Conservation (phyloP, 2,888 invertebrate genomes). For the Agrilus cyanescens region DNA sequence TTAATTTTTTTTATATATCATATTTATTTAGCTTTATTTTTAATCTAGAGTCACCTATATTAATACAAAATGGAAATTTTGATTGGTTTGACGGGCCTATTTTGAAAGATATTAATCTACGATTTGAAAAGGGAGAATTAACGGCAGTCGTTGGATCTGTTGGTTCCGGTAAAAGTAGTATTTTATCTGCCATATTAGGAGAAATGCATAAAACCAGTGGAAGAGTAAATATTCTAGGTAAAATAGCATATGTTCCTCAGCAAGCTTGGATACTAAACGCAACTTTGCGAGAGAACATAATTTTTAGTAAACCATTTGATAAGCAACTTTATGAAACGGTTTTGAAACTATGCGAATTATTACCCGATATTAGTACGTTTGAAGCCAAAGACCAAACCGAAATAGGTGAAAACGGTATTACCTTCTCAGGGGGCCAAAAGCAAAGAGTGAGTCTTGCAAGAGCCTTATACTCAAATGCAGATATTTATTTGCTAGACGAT, state of each 20-base stretch:
- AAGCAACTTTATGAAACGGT: slow-evolving; percentile 63
- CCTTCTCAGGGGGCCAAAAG: slow-evolving; percentile 38
- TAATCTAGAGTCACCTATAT: slow-evolving; percentile 42
- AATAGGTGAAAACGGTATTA: slow-evolving; percentile 89
- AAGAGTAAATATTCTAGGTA: slow-evolving; percentile 56
- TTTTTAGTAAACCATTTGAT: slow-evolving; percentile 72
- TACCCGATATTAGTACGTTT: slow-evolving; percentile 82
- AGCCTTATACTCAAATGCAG: slow-evolving; percentile 35
- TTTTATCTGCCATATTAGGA: slow-evolving; percentile 74
- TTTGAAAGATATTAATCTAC: slow-evolving; percentile 64
- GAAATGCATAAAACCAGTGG: slow-evolving; percentile 84
- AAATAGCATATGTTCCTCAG: slow-evolving; percentile 77
- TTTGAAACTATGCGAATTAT: slow-evolving; percentile 81
- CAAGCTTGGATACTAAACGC: slow-evolving; percentile 98
- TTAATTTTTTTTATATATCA: too few relatives aligned
- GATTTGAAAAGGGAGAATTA: slow-evolving; percentile 52
- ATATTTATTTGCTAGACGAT: slow-evolving; percentile 43
- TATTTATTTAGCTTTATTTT: slow-evolving; percentile 24
- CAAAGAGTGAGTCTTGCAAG: slow-evolving; percentile 38
- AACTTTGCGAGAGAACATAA: slow-evolving; percentile 81
- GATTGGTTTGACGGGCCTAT: slow-evolving; percentile 69
- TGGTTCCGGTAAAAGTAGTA: slow-evolving; percentile 80
- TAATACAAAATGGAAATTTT: slow-evolving; percentile 81
- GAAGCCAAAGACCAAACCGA: slow-evolving; percentile 93
- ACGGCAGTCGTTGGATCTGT: slow-evolving; percentile 82